Evolutionary conservation across 2,797 vertebrate species (phyloP).

Genomic region (Paratrypauchen microcephalus): DNA sequence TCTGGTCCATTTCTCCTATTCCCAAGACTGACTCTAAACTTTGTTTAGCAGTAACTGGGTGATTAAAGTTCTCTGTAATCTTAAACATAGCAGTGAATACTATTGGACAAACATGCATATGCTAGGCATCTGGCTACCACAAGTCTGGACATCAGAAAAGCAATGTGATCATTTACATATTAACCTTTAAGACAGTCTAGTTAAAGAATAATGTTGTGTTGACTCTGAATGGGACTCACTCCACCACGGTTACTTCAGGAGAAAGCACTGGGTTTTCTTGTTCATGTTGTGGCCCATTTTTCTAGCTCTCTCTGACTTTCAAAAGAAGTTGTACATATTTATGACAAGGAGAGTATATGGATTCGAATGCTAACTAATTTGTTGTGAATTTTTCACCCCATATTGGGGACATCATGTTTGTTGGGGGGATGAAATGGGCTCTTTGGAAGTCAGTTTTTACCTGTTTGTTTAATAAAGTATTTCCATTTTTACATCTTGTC

Average conservation of each 20-base stretch:
- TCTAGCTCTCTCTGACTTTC: conserved; percentile 56
- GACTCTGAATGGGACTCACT: conserved; percentile 48
- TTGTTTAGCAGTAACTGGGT: conserved; percentile 23
- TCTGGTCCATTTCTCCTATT: conserved; percentile 23
- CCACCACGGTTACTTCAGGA: conserved; percentile 52
- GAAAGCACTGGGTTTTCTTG: conserved; percentile 66
- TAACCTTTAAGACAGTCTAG: conserved; percentile 8
- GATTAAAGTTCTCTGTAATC: conserved; percentile 31
- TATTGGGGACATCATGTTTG: conserved; percentile 79
- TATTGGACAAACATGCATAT: conserved; percentile 21
- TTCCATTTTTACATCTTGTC: conserved; percentile 59
- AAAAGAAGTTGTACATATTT: conserved; percentile 80
- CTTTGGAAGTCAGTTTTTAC: conserved; percentile 66
- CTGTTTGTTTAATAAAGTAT: conserved; percentile 76
- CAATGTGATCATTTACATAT: conserved; percentile 31
- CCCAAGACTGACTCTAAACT: conserved; percentile 25
- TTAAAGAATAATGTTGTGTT: conserved; percentile 46
- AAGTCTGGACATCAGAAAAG: conserved; percentile 21
- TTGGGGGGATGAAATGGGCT: conserved; percentile 19
- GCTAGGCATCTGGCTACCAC: not conserved
- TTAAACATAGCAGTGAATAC: conserved; percentile 39
- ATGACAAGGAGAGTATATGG: conserved; percentile 69
- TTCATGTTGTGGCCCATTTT: conserved; percentile 42
- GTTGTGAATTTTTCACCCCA: conserved; percentile 79
- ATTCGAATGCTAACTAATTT: conserved; percentile 67